These are phyloP conservation scores for Trichomycterus rosablanca DNA, from an alignment of 2,113 vertebrate species.

Conservation along the genomic window DNA sequence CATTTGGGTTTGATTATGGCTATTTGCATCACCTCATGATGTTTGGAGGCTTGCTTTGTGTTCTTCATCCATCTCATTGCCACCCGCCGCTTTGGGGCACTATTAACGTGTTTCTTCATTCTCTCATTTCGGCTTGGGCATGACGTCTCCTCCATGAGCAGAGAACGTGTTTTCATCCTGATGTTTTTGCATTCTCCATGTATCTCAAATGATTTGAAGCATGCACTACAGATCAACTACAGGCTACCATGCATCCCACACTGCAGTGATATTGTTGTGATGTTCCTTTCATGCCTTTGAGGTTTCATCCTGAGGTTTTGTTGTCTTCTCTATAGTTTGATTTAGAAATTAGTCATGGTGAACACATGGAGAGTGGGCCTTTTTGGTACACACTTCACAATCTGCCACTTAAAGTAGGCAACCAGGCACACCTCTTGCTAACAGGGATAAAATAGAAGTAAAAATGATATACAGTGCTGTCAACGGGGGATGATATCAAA, in stretches of 20 bases:
- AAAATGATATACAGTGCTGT: too few relatives aligned
- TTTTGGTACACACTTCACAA: not conserved
- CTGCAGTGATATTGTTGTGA: not conserved
- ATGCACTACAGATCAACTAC: constrained; percentile 13
- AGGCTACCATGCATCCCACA: not conserved
- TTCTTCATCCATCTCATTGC: constrained; percentile 24
- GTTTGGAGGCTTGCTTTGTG: constrained; percentile 1
- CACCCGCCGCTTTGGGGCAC: constrained; percentile 18
- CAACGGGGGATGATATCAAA: too few relatives aligned
- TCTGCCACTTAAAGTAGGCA: constrained; percentile 15
- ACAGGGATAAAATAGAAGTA: too few relatives aligned
- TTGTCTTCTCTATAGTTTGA: not conserved
- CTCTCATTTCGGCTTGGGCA: constrained; percentile 6
- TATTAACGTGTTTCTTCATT: constrained; percentile 1
- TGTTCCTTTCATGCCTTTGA: not conserved
- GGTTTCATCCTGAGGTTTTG: not conserved
- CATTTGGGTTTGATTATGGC: not conserved
- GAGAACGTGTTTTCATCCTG: too few relatives aligned
- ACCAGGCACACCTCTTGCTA: too few relatives aligned
- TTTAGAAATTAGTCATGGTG: constrained; percentile 4
- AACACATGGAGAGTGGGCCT: constrained; percentile 8
- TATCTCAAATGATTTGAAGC: constrained; percentile 13
- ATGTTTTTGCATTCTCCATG: not conserved
- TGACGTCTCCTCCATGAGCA: too few relatives aligned
- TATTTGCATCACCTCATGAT: constrained; percentile 4